phyloP scores from a whole-genome alignment of 2,888 invertebrate species.

The Acanthosepion lycidas region DNA sequence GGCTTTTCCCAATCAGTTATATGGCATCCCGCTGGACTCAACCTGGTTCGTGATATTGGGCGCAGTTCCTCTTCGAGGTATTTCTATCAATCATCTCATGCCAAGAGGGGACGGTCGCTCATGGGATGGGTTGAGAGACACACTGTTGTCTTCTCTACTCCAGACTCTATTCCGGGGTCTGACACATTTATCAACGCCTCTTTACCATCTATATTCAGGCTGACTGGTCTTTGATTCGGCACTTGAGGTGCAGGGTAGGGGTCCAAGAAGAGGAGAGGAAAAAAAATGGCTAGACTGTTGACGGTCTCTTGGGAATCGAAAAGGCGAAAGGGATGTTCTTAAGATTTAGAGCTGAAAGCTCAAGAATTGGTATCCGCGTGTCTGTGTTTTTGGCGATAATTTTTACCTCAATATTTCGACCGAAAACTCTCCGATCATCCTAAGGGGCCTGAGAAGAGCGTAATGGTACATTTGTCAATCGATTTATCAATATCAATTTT shows the following conservation, averaged over 20 bases:
- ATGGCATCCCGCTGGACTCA: not conserved
- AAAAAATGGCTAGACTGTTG: not conserved
- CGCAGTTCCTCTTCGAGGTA: not conserved
- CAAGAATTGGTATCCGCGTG: not conserved
- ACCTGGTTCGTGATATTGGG: not conserved
- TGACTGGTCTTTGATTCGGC: not conserved
- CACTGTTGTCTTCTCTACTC: not conserved
- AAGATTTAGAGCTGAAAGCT: not conserved
- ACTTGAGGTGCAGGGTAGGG: not conserved
- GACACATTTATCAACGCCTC: slow-evolving; percentile 21
- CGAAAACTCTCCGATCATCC: too few relatives aligned
- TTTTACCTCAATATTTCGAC: too few relatives aligned
- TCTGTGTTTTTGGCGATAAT: not conserved
- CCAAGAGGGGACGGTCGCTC: not conserved
- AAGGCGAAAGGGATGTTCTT: not conserved
- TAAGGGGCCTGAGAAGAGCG: too few relatives aligned
- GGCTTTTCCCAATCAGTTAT: not conserved
- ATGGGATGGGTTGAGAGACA: not conserved
- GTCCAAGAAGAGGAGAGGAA: not conserved
- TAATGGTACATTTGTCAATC: too few relatives aligned
- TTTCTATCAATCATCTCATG: not conserved
- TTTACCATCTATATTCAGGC: not conserved
- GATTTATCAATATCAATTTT: too few relatives aligned
- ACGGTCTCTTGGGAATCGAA: not conserved
- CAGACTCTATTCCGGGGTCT: not conserved